Evolutionary conservation across 2,797 vertebrate genomes (phyloP).

Genomic region (Anguilla pacifica): DNA sequence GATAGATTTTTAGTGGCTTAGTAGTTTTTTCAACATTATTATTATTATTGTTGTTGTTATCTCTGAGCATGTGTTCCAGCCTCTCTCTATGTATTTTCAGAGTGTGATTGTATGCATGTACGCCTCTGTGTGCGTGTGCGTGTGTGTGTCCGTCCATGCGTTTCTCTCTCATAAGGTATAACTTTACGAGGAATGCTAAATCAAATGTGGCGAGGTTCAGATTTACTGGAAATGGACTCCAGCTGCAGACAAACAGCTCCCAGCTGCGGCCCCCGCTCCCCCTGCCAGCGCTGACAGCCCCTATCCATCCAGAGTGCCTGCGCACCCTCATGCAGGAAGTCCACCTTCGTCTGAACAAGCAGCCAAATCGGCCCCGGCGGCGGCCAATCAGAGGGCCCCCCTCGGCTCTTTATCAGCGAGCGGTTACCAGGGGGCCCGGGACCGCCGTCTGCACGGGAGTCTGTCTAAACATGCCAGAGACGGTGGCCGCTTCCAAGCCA

Average conservation of each 20-base stretch:
- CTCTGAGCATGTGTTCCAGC: not conserved
- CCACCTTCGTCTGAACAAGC: slow-evolving; percentile 36
- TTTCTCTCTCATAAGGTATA: slow-evolving; percentile 2
- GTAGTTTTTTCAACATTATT: not conserved
- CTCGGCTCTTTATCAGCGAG: slow-evolving; percentile 36
- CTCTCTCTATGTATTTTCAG: slow-evolving; percentile 11
- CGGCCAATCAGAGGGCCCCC: slow-evolving; percentile 41
- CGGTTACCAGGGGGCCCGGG: slow-evolving; percentile 43
- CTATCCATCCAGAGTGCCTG: slow-evolving; percentile 33
- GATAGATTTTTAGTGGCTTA: too few relatives aligned
- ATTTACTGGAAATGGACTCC: slow-evolving; percentile 54
- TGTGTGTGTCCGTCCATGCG: slow-evolving; percentile 9
- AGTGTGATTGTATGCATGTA: not conserved
- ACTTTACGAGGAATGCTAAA: slow-evolving; percentile 56
- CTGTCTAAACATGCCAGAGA: slow-evolving; percentile 34
- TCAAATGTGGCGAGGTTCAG: slow-evolving; percentile 46
- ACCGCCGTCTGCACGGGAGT: slow-evolving; percentile 36
- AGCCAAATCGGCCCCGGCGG: slow-evolving; percentile 30
- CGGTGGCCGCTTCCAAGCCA: slow-evolving; percentile 26
- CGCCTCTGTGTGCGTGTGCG: slow-evolving; percentile 11
- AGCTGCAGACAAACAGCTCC: slow-evolving; percentile 51
- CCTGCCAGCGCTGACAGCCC: slow-evolving; percentile 39
- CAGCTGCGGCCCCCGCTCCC: slow-evolving; percentile 40
- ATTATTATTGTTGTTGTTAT: not conserved
- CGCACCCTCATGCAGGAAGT: slow-evolving; percentile 47